Evolutionary conservation across 1,140 invertebrate genomes (phyloP).

Genomic region (Drosophila arizonae): DNA sequence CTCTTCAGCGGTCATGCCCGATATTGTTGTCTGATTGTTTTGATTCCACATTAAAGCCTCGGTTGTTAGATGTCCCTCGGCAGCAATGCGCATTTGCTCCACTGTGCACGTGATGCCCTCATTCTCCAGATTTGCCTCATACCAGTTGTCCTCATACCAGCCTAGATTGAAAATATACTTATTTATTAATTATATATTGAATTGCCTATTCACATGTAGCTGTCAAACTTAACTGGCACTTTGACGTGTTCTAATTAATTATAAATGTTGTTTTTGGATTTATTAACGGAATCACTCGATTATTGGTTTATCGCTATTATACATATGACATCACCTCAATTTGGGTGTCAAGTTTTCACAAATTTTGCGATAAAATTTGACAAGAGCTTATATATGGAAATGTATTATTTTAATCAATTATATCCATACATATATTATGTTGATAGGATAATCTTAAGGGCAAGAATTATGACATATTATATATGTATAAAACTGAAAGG

Average conservation of each 20-base stretch:
- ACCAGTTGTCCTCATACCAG: constrained; percentile 99
- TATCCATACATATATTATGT: no score
- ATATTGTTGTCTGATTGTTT: constrained; percentile 94
- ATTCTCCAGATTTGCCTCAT: constrained; percentile 93
- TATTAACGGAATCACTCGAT: no score
- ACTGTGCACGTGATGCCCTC: constrained; percentile 96
- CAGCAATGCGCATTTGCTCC: constrained; percentile 95
- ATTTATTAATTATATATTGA: neutral
- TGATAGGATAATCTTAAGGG: no score
- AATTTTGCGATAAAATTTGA: no score
- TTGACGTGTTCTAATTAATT: neutral
- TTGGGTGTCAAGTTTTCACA: no score
- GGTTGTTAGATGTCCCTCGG: constrained; percentile 98
- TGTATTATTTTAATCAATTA: no score
- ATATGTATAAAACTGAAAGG: no score
- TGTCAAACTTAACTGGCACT: neutral
- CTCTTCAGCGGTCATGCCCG: constrained; percentile 93
- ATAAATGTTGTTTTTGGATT: neutral
- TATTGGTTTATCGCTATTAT: no score
- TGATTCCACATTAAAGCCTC: constrained; percentile 99
- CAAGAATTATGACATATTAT: no score
- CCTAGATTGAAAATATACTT: constrained; percentile 83
- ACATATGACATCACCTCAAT: no score
- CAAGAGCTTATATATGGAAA: no score
- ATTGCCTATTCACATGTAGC: neutral